Evolutionary conservation across 2,888 invertebrate species (phyloP).

Genomic region (Napeogenes inachia): DNA sequence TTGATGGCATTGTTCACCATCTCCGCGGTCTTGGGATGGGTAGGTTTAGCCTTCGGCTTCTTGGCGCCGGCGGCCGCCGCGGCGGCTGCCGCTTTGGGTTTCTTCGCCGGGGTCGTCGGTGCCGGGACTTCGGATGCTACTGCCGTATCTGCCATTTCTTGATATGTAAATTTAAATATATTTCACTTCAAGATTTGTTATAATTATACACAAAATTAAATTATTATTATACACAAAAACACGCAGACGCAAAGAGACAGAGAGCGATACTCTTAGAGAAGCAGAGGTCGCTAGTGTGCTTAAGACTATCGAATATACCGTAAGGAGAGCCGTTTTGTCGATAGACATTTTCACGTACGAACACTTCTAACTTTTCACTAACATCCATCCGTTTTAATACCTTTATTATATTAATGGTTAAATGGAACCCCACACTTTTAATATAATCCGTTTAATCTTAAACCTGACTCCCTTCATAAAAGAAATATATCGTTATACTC

Average conservation of each 20-base stretch:
- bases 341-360: constrained; percentile 28
- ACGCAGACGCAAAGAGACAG: too few relatives aligned
- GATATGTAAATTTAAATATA: too few relatives aligned
- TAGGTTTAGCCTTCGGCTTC: too few relatives aligned
- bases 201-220: too few relatives aligned
- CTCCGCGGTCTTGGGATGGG: too few relatives aligned
- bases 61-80: too few relatives aligned
- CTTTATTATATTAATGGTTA: constrained; percentile 3
- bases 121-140: constrained; percentile 43
- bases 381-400: constrained; percentile 17
- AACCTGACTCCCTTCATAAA: neutral
- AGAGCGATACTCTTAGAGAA: neutral
- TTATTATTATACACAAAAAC: too few relatives aligned
- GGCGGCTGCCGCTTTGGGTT: too few relatives aligned
- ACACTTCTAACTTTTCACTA: constrained; percentile 30
- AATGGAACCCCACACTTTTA: neutral
- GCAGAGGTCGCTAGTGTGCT: constrained; percentile 18
- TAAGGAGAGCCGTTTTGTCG: constrained; percentile 26
- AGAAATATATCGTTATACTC: neutral
- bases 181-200: too few relatives aligned
- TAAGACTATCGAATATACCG: constrained; percentile 18
- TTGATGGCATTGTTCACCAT: too few relatives aligned
- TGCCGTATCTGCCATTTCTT: constrained; percentile 51
- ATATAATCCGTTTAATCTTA: neutral
- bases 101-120: neutral